phyloP scores from a whole-genome alignment of 2,888 invertebrate species.

The Hypomecis punctinalis region DNA sequence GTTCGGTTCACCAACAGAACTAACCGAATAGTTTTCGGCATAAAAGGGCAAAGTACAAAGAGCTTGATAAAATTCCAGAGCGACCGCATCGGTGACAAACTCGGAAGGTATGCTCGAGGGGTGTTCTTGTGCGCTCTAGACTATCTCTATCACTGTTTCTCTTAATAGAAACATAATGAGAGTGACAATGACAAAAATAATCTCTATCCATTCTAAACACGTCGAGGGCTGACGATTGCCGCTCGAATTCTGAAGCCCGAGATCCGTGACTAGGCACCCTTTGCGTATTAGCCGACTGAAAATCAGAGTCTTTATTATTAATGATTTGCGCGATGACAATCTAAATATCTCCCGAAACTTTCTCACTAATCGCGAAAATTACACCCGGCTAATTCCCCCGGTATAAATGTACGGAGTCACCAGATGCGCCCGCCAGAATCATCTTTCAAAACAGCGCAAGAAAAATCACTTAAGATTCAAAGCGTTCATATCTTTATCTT shows the following conservation, averaged over 20 bases:
- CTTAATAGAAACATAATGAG: no score
- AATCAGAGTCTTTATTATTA: constrained; percentile 84
- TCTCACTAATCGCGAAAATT: constrained; percentile 72
- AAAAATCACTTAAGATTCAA: constrained; percentile 82
- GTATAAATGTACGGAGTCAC: constrained; percentile 77
- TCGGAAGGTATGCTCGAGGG: constrained; percentile 72
- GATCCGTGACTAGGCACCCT: constrained; percentile 71
- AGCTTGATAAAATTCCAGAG: constrained; percentile 82
- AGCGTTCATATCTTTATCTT: constrained; percentile 84
- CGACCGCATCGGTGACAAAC: constrained; percentile 81
- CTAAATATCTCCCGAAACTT: constrained; percentile 76
- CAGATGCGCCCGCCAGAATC: constrained; percentile 77
- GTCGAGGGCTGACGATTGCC: constrained; percentile 67
- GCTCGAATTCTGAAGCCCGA: constrained; percentile 47
- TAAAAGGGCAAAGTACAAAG: constrained; percentile 82
- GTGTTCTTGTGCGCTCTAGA: no score
- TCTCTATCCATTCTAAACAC: no score
- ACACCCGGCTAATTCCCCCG: constrained; percentile 64
- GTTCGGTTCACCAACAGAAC: constrained; percentile 72
- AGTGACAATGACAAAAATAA: no score
- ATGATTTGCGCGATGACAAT: constrained; percentile 81
- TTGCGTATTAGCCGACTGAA: constrained; percentile 82
- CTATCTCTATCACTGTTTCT: no score
- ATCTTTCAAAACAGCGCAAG: constrained; percentile 77
- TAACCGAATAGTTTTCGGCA: constrained; percentile 77